Conservation (phyloP, 2,113 vertebrate species). For the Chelonoidis abingdonii region DNA sequence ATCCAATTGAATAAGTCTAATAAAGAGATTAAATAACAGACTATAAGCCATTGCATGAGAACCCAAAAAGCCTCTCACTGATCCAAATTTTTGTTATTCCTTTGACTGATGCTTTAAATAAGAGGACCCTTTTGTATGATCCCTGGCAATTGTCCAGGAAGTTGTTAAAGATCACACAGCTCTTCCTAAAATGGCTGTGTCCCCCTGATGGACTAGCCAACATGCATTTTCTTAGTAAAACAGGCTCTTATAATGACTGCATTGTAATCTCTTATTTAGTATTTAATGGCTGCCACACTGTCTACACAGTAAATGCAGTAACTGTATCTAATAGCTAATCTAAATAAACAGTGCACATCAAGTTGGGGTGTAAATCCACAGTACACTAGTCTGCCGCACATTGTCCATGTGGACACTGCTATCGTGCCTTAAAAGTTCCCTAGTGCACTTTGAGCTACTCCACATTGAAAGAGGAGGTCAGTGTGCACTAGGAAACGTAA, state of each 20-base stretch:
- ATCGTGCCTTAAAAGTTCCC: background rate
- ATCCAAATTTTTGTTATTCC: background rate
- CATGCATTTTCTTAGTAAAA: constrained; percentile 12
- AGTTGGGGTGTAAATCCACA: background rate
- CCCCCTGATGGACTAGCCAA: background rate
- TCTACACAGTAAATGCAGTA: background rate
- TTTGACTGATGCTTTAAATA: constrained; percentile 15
- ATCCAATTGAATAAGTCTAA: constrained; percentile 48
- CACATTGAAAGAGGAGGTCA: background rate
- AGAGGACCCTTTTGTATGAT: background rate
- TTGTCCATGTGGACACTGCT: background rate
- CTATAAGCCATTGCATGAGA: background rate
- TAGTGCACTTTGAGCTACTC: background rate
- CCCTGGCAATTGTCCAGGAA: background rate
- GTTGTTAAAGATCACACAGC: background rate
- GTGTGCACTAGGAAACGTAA: background rate
- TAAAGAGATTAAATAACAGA: constrained; percentile 30
- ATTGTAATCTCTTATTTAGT: background rate
- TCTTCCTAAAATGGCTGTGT: background rate
- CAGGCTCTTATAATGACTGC: background rate
- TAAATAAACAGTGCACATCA: background rate
- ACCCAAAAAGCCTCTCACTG: background rate
- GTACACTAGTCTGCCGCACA: background rate
- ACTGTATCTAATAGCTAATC: background rate
- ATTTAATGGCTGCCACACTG: background rate